phyloP scores from a whole-genome alignment of 2,888 invertebrate genomes.

The Stratiomys singularior region DNA sequence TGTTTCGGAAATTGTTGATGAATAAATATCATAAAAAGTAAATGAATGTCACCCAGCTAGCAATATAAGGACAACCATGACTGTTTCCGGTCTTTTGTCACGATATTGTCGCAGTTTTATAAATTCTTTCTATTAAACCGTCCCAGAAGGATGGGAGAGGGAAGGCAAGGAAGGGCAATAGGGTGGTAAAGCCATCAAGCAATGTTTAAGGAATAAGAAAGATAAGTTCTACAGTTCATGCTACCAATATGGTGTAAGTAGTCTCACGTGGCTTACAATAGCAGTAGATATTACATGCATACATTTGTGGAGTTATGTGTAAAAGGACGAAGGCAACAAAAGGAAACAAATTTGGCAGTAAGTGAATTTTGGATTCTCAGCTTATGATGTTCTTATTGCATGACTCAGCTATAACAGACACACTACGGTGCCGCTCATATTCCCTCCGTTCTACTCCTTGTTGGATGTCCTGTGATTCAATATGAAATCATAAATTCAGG shows the following conservation, averaged over 20 bases:
- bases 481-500: conserved; percentile 39
- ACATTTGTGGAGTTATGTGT: too few relatives aligned
- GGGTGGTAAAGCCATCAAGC: neutral
- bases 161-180: too few relatives aligned
- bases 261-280: too few relatives aligned
- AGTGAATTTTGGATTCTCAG: conserved; percentile 14
- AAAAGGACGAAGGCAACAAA: too few relatives aligned
- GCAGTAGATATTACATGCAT: too few relatives aligned
- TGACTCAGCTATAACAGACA: conserved; percentile 1
- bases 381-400: conserved; percentile 28
- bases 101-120: conserved; percentile 43
- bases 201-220: neutral
- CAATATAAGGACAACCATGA: conserved; percentile 5
- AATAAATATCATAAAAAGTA: conserved; percentile 45
- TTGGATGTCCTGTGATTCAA: neutral
- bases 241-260: neutral
- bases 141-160: neutral
- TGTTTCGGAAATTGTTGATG: conserved; percentile 45
- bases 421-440: neutral
- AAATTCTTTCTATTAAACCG: conserved; percentile 23
- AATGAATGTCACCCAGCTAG: conserved; percentile 14
- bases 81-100: conserved; percentile 37
- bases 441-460: neutral
- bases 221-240: neutral
- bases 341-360: conserved; percentile 26